Conservation (phyloP, 2,797 vertebrate species). For the Garrulus glandarius region DNA sequence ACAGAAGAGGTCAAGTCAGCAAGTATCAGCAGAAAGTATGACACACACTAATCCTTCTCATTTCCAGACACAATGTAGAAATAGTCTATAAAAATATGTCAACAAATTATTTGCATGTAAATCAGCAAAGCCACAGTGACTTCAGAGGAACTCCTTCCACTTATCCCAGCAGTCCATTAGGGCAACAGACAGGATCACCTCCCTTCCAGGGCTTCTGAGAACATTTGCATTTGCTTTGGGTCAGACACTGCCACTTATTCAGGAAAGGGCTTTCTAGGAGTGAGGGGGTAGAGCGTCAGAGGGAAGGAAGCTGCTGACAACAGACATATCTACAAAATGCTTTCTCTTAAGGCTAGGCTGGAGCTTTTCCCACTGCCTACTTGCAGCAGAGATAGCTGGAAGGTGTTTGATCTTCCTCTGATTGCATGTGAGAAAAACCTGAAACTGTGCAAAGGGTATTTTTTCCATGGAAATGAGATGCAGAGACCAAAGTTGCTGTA, state of each 20-base stretch:
- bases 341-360: neutral
- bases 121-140: neutral
- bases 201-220: neutral
- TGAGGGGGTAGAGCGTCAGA: neutral
- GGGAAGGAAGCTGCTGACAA: neutral
- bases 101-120: neutral
- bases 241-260: neutral
- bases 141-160: neutral
- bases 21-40: neutral
- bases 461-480: neutral
- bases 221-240: neutral
- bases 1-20: neutral
- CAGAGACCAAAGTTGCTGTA: neutral
- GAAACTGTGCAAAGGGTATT: neutral
- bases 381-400: neutral
- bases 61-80: neutral
- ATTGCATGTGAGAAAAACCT: neutral
- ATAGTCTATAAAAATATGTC: neutral
- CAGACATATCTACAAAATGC: neutral
- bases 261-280: neutral
- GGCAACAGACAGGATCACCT: neutral
- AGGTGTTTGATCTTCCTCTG: neutral
- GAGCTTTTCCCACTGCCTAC: neutral
- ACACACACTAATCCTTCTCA: neutral
- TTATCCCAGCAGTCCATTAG: neutral